These are phyloP conservation scores for Coenonympha arcania DNA, from an alignment of 2,888 invertebrate genomes.

Conservation along the genomic window DNA sequence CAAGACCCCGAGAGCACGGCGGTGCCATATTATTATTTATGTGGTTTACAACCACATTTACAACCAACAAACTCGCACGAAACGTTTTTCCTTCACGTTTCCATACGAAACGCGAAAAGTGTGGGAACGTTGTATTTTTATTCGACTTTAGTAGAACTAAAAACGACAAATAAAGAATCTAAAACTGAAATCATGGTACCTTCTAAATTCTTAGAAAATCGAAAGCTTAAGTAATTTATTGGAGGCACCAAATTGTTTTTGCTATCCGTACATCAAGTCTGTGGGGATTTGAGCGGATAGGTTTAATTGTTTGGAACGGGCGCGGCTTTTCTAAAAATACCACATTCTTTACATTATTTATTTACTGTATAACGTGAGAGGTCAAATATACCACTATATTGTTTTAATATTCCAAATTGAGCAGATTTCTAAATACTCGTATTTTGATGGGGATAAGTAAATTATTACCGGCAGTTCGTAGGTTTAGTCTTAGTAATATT, in stretches of 20 bases:
- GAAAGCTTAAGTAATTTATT: conserved; percentile 5
- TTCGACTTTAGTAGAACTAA: too few species aligned
- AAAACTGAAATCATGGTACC: too few species aligned
- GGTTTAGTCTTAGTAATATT: not conserved
- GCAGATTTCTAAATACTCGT: too few species aligned
- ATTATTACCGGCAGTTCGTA: not conserved
- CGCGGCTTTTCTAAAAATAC: conserved; percentile 44
- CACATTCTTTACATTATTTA: conserved; percentile 24
- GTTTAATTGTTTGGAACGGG: conserved; percentile 64
- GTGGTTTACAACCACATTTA: too few species aligned
- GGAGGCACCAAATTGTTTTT: conserved; percentile 27
- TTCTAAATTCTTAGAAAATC: not conserved
- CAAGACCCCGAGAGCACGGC: too few species aligned
- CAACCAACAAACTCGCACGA: too few species aligned
- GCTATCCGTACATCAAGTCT: conserved; percentile 43
- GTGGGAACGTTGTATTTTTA: too few species aligned
- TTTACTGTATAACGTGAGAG: not conserved
- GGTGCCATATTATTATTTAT: too few species aligned
- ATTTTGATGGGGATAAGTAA: not conserved
- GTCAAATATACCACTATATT: conserved; percentile 7
- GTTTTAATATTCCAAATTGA: conserved; percentile 1
- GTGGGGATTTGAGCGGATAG: conserved; percentile 52
- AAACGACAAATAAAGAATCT: too few species aligned
- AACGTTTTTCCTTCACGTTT: too few species aligned
- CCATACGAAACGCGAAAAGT: too few species aligned